Evolutionary conservation across 2,113 vertebrate species (phyloP).

Genomic region (Chamaetylas fuelleborni): DNA sequence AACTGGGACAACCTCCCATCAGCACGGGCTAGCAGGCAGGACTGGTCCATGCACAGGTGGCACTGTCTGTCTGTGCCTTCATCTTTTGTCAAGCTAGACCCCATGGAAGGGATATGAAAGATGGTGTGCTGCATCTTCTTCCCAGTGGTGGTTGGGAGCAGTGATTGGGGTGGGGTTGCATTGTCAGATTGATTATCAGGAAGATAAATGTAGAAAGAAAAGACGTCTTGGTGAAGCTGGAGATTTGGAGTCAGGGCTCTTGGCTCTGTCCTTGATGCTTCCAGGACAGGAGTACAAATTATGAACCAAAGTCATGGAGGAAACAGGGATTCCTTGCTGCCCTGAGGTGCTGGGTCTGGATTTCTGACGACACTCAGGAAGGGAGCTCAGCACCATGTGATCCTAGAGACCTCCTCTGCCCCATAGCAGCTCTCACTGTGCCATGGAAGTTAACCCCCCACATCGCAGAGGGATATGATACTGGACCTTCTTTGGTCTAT

Average conservation of each 20-base stretch:
- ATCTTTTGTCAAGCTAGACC: background rate
- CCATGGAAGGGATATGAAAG: background rate
- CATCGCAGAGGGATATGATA: rapidly evolving
- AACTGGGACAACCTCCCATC: too few species aligned
- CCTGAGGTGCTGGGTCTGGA: background rate
- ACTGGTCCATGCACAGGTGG: background rate
- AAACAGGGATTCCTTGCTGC: background rate
- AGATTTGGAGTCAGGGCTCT: background rate
- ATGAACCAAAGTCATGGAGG: background rate
- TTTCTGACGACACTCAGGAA: background rate
- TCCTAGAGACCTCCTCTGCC: background rate
- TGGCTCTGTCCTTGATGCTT: background rate
- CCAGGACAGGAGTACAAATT: background rate
- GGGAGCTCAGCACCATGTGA: background rate
- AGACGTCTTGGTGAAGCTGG: background rate
- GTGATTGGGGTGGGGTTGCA: background rate
- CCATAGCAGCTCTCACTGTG: background rate
- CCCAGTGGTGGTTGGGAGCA: background rate
- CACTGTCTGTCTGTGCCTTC: background rate
- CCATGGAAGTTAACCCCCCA: background rate
- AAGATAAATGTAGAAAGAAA: background rate
- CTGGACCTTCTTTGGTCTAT: background rate
- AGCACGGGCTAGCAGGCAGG: rapidly evolving
- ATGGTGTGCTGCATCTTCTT: background rate
- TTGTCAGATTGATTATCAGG: background rate